A percentile compares a stretch with the other conserved stretches of the same genome.
Evolutionary conservation across 1,140 invertebrate genomes (phyloP).

Genomic region (Sycophila sp.): DNA sequence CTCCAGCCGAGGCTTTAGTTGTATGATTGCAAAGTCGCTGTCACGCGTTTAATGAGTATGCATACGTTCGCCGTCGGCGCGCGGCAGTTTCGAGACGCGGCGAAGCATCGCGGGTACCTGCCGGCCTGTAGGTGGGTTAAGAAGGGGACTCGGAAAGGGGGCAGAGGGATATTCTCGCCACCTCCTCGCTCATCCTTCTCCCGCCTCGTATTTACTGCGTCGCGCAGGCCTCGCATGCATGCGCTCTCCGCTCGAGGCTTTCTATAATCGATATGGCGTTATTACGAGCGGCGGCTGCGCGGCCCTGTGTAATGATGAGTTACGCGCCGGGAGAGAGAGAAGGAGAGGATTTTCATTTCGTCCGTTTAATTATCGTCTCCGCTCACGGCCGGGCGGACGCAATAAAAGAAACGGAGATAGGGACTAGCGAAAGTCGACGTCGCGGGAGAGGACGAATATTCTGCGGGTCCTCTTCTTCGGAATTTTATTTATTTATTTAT

Average conservation of each 20-base stretch:
- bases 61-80: background rate
- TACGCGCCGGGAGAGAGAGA: background rate
- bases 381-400: background rate
- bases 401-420: background rate
- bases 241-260: slow-evolving; percentile 14
- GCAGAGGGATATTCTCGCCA: slow-evolving; percentile 14
- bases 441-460: too few relatives aligned
- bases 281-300: slow-evolving; percentile 24
- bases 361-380: slow-evolving; percentile 20
- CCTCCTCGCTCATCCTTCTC: slow-evolving; percentile 12
- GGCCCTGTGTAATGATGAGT: slow-evolving; percentile 22
- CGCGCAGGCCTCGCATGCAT: too few relatives aligned
- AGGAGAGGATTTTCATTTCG: slow-evolving; percentile 22
- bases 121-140: too few relatives aligned
- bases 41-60: slow-evolving; percentile 20
- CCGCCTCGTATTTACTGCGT: background rate
- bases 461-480: too few relatives aligned
- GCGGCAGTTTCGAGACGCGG: too few relatives aligned
- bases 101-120: too few relatives aligned
- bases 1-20: background rate
- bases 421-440: background rate
- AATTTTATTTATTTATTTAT: too few relatives aligned
- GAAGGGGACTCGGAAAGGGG: too few relatives aligned
- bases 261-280: slow-evolving; percentile 30
- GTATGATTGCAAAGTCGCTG: background rate